Evolutionary conservation across 1,140 invertebrate species (phyloP), one percentile per base, ranked within the genome.

Genomic region (Triops longicaudatus): DNA sequence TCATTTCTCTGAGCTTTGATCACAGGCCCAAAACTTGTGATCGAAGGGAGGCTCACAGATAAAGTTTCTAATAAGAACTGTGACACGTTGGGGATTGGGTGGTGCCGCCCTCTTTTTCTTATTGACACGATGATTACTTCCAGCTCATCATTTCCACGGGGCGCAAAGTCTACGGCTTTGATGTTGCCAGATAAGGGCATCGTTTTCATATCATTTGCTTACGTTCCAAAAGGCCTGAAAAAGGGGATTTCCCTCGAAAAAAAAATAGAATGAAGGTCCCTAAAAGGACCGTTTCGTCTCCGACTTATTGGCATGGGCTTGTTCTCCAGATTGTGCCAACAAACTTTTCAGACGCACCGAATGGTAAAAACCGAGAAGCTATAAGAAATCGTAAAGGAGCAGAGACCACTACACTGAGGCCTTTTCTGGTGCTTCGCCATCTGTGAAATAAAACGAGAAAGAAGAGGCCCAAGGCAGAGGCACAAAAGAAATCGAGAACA

Each of bases 201-300:
- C 50, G 50, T 63, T 63, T 63, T 63, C 50, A 63, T 63, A 63
- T 63, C 50, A 63, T 63, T 63, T 63, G 50, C 50, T 63, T 63
- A 63, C 50, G 50, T 63, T 63, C 50, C 50, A 63, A 63, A 17
- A 63, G 50, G 14, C 50, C 50, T 63, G 50, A 22, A 63, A 63
- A 63, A 63, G 50, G 10, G 31, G 31, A 7, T 37, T 2, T 7
- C 2, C 2, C 31, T 37, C 31, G 31, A 37, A 7, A 17, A n/a
- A 63, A 63, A 63, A 63, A 14, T 17, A 63, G 17, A n/a, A 63
- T 6, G 22, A 63, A 14, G 50, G 14, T 6, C 50, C 14, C 17
- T n/a, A 22, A 17, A n/a, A 17, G 50, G 22, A 63, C 50, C 50
- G 14, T 22, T 63, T 63, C 50, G 22, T 63, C 50, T 63, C 50